Percentiles rank a stretch among this genome's conserved stretches.
These are phyloP conservation scores for Ceratotherium simum DNA, from an alignment of 2,113 vertebrate genomes.

Conservation along the genomic window DNA sequence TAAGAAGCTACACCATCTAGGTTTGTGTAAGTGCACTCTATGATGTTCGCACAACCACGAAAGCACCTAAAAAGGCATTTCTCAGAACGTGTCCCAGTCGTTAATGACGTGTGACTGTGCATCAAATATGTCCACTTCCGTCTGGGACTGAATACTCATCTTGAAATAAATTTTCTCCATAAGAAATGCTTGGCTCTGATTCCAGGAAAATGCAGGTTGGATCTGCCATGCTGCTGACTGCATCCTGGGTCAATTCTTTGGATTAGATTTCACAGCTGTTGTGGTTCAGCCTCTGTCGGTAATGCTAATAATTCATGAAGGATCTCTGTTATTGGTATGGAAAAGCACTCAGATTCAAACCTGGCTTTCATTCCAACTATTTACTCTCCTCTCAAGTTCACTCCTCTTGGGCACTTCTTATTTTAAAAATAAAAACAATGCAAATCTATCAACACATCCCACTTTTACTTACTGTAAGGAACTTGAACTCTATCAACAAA, in stretches of 20 bases:
- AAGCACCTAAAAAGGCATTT: background rate
- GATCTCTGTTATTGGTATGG: background rate
- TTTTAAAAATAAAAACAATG: background rate
- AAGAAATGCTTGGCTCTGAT: conserved; percentile 4
- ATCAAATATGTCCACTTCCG: background rate
- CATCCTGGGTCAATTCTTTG: background rate
- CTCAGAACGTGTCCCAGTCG: background rate
- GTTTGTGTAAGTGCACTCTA: background rate
- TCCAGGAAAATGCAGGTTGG: conserved; percentile 26
- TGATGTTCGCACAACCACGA: background rate
- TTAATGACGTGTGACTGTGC: background rate
- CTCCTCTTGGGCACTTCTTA: background rate
- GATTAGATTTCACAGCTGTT: conserved; percentile 22
- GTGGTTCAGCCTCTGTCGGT: background rate
- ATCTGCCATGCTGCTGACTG: background rate
- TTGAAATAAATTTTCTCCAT: conserved; percentile 34
- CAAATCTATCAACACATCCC: background rate
- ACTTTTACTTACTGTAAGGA: background rate
- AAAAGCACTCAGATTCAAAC: conserved; percentile 28
- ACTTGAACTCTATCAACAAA: conserved; percentile 1
- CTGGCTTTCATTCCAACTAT: conserved; percentile 5
- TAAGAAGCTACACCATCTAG: background rate
- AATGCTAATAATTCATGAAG: conserved; percentile 27
- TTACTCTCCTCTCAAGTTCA: background rate
- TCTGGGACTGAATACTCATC: background rate